Evolutionary conservation across 1,140 invertebrate species (phyloP).

Genomic region (Lepidostoma basale): DNA sequence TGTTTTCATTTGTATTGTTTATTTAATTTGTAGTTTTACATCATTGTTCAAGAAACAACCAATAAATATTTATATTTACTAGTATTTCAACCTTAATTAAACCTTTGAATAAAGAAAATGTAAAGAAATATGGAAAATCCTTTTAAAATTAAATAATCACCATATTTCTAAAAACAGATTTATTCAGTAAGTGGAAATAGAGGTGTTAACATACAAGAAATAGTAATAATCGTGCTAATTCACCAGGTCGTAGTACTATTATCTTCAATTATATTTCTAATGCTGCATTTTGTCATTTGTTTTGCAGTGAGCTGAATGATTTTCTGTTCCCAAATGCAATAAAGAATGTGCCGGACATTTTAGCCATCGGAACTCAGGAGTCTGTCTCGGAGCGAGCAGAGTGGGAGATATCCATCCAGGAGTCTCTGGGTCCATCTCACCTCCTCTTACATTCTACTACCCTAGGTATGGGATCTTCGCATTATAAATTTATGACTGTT

Average conservation of each 20-base stretch:
- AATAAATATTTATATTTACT: background rate
- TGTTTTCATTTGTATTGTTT: no score
- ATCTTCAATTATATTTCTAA: conserved; percentile 21
- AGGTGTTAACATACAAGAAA: no score
- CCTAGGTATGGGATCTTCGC: conserved; percentile 60
- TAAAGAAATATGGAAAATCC: no score
- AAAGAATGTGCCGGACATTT: conserved; percentile 87
- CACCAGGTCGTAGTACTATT: no score
- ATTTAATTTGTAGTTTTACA: no score
- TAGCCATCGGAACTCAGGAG: conserved; percentile 93
- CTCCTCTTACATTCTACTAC: conserved; percentile 81
- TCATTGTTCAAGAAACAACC: no score
- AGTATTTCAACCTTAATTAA: no score
- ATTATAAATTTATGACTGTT: conserved; percentile 22
- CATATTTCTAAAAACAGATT: no score
- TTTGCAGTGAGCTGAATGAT: conserved; percentile 77
- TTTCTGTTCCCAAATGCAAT: conserved; percentile 85
- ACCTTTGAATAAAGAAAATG: no score
- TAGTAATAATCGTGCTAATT: no score
- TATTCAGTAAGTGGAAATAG: no score
- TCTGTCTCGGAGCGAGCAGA: conserved; percentile 82
- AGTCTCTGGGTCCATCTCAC: conserved; percentile 89
- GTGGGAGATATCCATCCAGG: conserved; percentile 91
- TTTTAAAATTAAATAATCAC: no score
- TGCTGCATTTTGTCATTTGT: conserved; percentile 45